Conservation (phyloP, 2,113 vertebrate species). For the Hemibagrus wyckioides region DNA sequence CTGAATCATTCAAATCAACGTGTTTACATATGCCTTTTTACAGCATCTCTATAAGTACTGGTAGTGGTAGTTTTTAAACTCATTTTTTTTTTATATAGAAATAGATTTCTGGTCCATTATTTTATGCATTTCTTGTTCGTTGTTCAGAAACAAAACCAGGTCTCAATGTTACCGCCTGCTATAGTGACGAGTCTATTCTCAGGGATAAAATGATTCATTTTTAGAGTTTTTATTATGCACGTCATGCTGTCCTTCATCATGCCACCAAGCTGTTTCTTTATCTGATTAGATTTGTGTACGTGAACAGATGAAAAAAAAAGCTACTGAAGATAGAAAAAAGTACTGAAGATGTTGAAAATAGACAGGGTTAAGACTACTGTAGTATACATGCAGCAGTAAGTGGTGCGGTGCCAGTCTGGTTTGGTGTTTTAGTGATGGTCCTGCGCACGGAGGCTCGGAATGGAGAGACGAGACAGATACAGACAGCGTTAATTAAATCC, state of each 20-base stretch:
- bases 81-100: not conserved
- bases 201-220: not conserved
- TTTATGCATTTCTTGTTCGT: not conserved
- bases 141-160: not conserved
- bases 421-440: not conserved
- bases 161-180: not conserved
- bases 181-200: not conserved
- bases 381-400: not conserved
- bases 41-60: not conserved
- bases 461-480: slow-evolving; percentile 28
- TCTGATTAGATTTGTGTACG: not conserved
- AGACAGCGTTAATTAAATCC: not conserved
- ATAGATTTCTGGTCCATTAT: not conserved
- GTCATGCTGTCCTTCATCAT: not conserved
- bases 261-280: not conserved
- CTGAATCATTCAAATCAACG: not conserved
- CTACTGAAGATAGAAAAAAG: no score
- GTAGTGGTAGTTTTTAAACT: not conserved
- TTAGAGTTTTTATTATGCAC: not conserved
- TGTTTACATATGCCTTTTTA: not conserved
- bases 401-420: not conserved
- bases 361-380: not conserved
- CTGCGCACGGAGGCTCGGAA: not conserved
- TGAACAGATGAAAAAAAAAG: not conserved
- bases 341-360: not conserved